A percentile compares a stretch with the other conserved stretches of the same genome.
These are phyloP conservation scores for Trinectes maculatus DNA, from an alignment of 2,113 vertebrate genomes.

Conservation along the genomic window DNA sequence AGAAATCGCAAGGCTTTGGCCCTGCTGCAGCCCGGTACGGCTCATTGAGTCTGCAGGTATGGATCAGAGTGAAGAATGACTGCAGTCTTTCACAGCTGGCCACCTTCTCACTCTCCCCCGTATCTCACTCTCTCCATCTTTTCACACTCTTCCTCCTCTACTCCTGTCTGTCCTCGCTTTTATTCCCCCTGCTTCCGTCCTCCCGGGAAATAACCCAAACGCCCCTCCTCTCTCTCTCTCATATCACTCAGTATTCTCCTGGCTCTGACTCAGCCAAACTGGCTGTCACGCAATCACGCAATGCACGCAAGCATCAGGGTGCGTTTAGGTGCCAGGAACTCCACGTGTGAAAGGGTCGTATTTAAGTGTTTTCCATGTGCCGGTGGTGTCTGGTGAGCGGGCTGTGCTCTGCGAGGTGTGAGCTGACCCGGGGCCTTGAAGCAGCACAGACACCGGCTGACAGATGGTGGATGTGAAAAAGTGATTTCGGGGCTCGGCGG, in stretches of 20 bases:
- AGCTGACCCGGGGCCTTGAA: conserved; percentile 45
- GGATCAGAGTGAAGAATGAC: conserved; percentile 72
- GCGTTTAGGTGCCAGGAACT: neutral
- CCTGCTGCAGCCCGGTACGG: conserved; percentile 60
- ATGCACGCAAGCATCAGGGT: neutral
- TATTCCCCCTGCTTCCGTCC: conserved; percentile 20
- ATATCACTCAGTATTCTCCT: conserved; percentile 24
- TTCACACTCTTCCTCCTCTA: conserved; percentile 27
- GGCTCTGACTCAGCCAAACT: conserved; percentile 10
- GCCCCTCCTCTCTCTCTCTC: neutral
- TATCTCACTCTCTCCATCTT: conserved; percentile 44
- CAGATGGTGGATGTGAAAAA: conserved; percentile 62
- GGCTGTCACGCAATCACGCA: neutral
- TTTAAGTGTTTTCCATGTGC: conserved; percentile 36
- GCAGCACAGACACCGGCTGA: conserved; percentile 34
- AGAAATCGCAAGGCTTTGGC: conserved; percentile 68
- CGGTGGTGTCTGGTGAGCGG: conserved; percentile 23
- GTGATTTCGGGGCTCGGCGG: conserved; percentile 44
- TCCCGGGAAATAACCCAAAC: conserved; percentile 34
- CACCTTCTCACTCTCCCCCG: conserved; percentile 22
- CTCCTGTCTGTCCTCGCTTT: neutral
- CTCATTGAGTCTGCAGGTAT: conserved; percentile 77
- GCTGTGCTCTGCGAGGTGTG: conserved; percentile 48
- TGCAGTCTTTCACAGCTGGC: conserved; percentile 69
- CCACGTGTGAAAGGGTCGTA: conserved; percentile 14